Evolutionary conservation across 2,113 vertebrate species (phyloP), one percentile per base, ranked within the genome.

Genomic region (Protobothrops flavoviridis): DNA sequence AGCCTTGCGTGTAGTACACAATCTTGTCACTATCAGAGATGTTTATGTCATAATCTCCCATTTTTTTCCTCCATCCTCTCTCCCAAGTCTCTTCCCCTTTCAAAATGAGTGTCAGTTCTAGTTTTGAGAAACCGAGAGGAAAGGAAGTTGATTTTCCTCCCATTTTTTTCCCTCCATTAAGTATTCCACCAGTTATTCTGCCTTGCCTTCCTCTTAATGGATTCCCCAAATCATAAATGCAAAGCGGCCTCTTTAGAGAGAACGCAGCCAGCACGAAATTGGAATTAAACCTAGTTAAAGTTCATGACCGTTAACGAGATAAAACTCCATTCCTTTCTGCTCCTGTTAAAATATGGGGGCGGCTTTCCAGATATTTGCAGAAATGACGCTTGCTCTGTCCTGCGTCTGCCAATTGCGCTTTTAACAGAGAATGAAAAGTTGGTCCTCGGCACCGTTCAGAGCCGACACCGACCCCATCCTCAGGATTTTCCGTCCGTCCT

Each of bases 131-230:
- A 17, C n/a, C 1, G 5, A 33, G 64, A 74, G 64, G 29, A 15
- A 17, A 74, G 64, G 5, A 74, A 74, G 13, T 74, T 74, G 13
- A 74, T 69, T 69, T 69, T n/a, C 64, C 29, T 69, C 13, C 64
- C 4, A 15, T 15, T n/a, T 6, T 5, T 15, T 8, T 0, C 26
- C 3, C 0, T 2, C 24, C 24, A 26, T 61, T 61, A 26, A 9
- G 59, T 26, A n/a, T 69, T n/a, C 13, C 17, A n/a, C 13, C 13
- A 7, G 13, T 33, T 74, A 17, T 13, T 74, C 64, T 33, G 29
- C 64, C 29, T 74, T 33, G 13, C 64, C 64, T 74, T 74, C n/a
- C 13, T 74, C 5, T 74, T 17, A 2, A 33, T 74, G 15, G 45
- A 45, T 17, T 33, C 69, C 69, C 69, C 15, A 13, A 33, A 74